Percentiles rank a stretch among this genome's conserved stretches.
phyloP scores from a whole-genome alignment of 2,888 invertebrate species.

The Mythimna loreyi region DNA sequence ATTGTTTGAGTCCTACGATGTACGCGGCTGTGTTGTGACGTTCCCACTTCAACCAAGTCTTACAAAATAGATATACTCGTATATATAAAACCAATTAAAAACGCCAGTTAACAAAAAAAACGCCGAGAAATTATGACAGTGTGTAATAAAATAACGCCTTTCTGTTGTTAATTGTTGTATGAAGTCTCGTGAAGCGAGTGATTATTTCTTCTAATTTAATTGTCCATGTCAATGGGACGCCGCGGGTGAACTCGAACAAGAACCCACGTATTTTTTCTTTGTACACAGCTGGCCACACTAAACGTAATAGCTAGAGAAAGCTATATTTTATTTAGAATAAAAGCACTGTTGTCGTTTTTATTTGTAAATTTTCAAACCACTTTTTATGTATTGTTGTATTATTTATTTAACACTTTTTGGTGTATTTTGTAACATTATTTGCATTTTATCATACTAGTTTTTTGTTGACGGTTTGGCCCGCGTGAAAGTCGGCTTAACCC shows the following conservation, averaged over 20 bases:
- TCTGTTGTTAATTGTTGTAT: slow-evolving; percentile 28
- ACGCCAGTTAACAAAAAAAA: slow-evolving; percentile 2
- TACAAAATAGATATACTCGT: no score
- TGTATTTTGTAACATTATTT: no score
- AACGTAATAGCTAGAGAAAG: neutral
- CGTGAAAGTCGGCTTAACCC: no score
- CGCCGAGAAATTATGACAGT: neutral
- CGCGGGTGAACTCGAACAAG: slow-evolving; percentile 65
- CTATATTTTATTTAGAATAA: neutral
- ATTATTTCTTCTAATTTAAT: slow-evolving; percentile 70
- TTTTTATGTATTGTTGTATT: no score
- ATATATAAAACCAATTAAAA: slow-evolving; percentile 5
- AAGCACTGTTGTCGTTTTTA: neutral
- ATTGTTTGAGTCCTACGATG: no score
- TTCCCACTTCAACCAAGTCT: no score
- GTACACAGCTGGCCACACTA: slow-evolving; percentile 52
- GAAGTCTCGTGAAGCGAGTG: slow-evolving; percentile 50
- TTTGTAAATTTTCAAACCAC: no score
- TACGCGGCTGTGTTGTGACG: no score
- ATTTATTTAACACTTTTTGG: no score
- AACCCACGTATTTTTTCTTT: slow-evolving; percentile 57
- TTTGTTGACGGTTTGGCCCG: no score
- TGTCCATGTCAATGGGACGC: slow-evolving; percentile 77
- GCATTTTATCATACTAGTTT: no score
- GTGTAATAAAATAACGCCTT: slow-evolving; percentile 10